phyloP scores from a whole-genome alignment of 2,113 vertebrate species.

The Poicephalus meyeri region DNA sequence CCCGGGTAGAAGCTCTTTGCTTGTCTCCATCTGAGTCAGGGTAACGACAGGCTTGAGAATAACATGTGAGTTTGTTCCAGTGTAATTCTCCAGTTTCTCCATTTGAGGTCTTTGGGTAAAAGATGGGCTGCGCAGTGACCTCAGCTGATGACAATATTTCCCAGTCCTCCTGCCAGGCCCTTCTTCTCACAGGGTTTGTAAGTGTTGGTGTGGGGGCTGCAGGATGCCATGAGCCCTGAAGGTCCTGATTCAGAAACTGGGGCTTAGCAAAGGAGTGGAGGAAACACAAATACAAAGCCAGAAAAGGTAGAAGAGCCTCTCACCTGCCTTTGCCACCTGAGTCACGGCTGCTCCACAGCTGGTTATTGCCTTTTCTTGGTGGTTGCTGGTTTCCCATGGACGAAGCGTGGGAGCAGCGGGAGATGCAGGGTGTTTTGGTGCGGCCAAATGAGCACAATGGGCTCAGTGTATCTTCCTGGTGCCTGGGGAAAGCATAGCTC shows the following conservation, averaged over 20 bases:
- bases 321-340: not conserved
- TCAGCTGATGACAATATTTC: conserved; percentile 55
- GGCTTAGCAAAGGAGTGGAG: not conserved
- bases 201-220: not conserved
- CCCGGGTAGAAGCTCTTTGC: not conserved
- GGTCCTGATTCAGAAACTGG: not conserved
- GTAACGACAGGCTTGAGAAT: conserved; percentile 40
- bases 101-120: conserved; percentile 23
- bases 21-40: conserved; percentile 45
- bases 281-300: not conserved
- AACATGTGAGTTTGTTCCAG: conserved; percentile 31
- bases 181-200: not conserved
- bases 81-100: conserved; percentile 46
- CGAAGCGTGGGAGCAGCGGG: not conserved
- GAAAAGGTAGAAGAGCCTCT: not conserved
- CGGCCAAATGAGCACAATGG: not conserved
- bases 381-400: not conserved
- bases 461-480: not conserved
- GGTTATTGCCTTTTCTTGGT: not conserved
- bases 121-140: conserved; percentile 23
- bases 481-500: not conserved
- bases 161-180: conserved; percentile 13
- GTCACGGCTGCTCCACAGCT: not conserved
- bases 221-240: not conserved
- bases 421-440: not conserved